These are phyloP conservation scores for Hylaeus volcanicus DNA, from an alignment of 1,140 invertebrate genomes.

Conservation along the genomic window DNA sequence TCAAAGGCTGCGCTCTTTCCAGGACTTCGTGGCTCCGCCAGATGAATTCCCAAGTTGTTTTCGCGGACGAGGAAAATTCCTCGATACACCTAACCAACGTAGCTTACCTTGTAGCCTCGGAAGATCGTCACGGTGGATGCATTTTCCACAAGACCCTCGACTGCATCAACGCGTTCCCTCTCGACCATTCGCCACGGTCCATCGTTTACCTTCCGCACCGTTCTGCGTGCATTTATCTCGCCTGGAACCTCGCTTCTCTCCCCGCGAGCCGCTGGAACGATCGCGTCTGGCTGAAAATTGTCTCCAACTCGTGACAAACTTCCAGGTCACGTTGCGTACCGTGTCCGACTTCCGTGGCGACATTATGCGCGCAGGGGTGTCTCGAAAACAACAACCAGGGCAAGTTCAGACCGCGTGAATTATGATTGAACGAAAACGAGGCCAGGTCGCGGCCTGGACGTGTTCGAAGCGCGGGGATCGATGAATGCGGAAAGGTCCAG, in stretches of 20 bases:
- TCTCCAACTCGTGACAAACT: conserved; percentile 13
- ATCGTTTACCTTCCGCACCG: background rate
- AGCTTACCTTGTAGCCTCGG: background rate
- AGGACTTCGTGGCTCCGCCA: background rate
- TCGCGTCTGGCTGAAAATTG: background rate
- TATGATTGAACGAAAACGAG: background rate
- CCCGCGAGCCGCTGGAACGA: background rate
- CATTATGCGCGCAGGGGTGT: too few species aligned
- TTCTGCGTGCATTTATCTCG: conserved; percentile 16
- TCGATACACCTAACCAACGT: background rate
- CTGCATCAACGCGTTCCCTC: background rate
- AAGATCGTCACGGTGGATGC: conserved; percentile 1
- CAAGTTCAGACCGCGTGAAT: background rate
- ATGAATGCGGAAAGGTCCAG: background rate
- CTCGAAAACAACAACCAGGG: background rate
- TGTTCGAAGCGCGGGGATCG: background rate
- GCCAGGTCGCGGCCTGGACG: too few species aligned
- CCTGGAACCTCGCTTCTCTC: background rate
- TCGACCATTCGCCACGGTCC: background rate
- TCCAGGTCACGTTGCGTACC: background rate
- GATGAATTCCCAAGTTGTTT: background rate
- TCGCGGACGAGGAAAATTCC: too few species aligned
- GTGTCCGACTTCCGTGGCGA: background rate
- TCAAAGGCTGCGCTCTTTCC: background rate
- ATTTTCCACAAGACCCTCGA: background rate